Conservation (phyloP, 2,888 invertebrate species). For the Uropetala carovei region DNA sequence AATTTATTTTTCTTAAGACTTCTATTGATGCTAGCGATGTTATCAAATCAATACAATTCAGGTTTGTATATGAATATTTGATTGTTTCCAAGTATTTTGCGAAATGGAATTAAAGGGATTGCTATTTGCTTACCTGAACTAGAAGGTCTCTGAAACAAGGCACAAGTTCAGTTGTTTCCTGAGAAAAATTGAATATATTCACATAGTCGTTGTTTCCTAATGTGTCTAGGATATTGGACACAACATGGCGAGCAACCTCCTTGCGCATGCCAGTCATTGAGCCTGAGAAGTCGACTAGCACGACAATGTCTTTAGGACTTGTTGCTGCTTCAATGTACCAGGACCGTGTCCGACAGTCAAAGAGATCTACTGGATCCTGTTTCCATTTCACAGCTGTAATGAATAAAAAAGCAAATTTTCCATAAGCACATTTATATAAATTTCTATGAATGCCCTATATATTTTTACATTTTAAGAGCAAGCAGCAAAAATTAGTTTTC, state of each 20-base stretch:
- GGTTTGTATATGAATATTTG: no score
- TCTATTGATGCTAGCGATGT: no score
- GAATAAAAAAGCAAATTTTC: background rate
- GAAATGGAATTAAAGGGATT: background rate
- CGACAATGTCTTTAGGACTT: conserved; percentile 95
- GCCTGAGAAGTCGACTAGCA: conserved; percentile 92
- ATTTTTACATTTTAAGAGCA: no score
- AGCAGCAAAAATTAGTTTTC: no score
- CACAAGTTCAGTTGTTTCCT: conserved; percentile 83
- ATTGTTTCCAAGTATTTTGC: no score
- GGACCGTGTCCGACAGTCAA: conserved; percentile 94
- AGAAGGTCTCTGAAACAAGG: conserved; percentile 92
- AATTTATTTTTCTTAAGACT: no score
- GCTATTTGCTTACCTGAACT: conserved; percentile 83
- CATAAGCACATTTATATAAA: no score
- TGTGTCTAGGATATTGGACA: conserved; percentile 90
- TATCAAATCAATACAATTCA: no score
- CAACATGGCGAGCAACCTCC: conserved; percentile 80
- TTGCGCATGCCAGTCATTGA: conserved; percentile 85
- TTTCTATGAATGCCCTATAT: no score
- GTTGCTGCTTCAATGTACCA: conserved; percentile 99
- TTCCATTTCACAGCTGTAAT: conserved; percentile 85
- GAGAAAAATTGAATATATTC: conserved; percentile 95
- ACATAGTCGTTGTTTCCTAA: conserved; percentile 98
- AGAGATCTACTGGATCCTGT: conserved; percentile 91